Conservation (phyloP, 2,113 vertebrate genomes). For the Ammospiza nelsoni region DNA sequence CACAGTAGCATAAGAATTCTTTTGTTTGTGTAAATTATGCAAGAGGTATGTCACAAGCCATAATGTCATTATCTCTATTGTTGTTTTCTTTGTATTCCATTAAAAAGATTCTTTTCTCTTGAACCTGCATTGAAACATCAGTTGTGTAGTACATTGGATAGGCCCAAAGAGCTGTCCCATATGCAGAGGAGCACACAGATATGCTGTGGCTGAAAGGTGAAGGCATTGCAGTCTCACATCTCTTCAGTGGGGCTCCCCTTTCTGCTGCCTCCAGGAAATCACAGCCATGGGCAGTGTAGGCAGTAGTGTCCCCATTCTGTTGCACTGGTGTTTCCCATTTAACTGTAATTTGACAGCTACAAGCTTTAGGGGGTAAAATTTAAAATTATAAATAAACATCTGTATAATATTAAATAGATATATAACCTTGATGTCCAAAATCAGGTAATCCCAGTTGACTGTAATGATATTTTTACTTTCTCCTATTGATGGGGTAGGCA, state of each 20-base stretch:
- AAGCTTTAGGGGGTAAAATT: neutral
- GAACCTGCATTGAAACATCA: neutral
- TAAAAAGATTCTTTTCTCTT: neutral
- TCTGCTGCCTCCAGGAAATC: neutral
- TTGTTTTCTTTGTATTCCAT: neutral
- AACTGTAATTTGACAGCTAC: neutral
- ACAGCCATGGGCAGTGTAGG: neutral
- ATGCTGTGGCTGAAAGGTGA: neutral
- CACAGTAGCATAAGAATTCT: neutral
- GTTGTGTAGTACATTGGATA: neutral
- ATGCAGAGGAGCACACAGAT: rapidly evolving
- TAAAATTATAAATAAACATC: neutral
- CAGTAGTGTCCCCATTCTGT: neutral
- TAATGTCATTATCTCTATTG: neutral
- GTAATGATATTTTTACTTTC: neutral
- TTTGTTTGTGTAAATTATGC: neutral
- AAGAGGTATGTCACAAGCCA: neutral
- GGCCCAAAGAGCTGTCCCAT: neutral
- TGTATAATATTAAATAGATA: neutral
- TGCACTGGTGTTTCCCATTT: neutral
- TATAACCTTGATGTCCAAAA: neutral
- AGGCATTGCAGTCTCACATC: neutral
- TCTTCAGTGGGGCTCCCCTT: neutral
- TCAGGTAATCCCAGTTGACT: neutral
- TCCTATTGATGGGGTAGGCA: neutral